These are phyloP conservation scores for Hepsetus odoe DNA, from an alignment of 2,113 vertebrate species.

Conservation along the genomic window DNA sequence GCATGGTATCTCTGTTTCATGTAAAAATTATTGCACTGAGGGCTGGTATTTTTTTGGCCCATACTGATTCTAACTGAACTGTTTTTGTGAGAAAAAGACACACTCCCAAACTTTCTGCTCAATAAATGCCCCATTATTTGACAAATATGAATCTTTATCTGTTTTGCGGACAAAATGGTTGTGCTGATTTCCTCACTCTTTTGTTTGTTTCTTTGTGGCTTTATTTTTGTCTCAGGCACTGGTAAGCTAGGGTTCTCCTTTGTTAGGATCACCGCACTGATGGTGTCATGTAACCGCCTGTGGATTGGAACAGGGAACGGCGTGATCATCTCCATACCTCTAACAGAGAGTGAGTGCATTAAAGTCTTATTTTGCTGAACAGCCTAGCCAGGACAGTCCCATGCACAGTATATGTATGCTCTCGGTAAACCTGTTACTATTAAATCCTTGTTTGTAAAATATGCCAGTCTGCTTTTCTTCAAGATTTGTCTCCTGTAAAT, in stretches of 20 bases:
- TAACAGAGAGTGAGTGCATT: slow-evolving; percentile 85
- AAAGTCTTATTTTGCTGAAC: neutral
- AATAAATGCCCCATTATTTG: too few relatives aligned
- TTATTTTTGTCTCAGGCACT: slow-evolving; percentile 76
- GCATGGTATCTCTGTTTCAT: too few relatives aligned
- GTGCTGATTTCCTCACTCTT: too few relatives aligned
- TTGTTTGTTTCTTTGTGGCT: too few relatives aligned
- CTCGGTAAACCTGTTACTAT: neutral
- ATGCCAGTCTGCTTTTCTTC: too few relatives aligned
- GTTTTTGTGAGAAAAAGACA: too few relatives aligned
- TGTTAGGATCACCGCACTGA: slow-evolving; percentile 89
- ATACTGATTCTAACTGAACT: neutral
- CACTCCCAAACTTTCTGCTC: too few relatives aligned
- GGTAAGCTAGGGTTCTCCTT: slow-evolving; percentile 92
- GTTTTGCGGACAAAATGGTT: too few relatives aligned
- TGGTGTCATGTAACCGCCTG: slow-evolving; percentile 89
- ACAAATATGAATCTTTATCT: neutral
- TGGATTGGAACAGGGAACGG: slow-evolving; percentile 93
- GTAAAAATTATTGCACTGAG: neutral
- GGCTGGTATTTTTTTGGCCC: neutral
- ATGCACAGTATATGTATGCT: neutral
- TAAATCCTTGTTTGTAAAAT: too few relatives aligned
- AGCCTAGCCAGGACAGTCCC: neutral
- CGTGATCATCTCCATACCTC: slow-evolving; percentile 92
- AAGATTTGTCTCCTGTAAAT: neutral